These are phyloP conservation scores for Agrochola lychnidis DNA, from an alignment of 2,888 invertebrate genomes.

Conservation along the genomic window DNA sequence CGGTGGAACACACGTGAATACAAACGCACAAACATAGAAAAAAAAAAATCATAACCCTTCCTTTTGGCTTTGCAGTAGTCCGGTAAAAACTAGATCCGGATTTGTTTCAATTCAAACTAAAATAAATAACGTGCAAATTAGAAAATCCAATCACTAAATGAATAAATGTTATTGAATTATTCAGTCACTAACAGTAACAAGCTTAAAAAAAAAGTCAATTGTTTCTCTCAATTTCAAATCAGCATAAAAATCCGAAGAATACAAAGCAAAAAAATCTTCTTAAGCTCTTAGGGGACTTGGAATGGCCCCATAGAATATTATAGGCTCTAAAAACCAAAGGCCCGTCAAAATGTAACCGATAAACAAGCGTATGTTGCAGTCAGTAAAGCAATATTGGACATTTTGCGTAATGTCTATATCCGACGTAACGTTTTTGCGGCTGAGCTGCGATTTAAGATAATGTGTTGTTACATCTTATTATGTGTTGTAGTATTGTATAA, in stretches of 20 bases:
- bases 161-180: not conserved
- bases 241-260: slow-evolving; percentile 15
- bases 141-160: not conserved
- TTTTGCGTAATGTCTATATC: slow-evolving; percentile 51
- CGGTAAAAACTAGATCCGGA: too few relatives aligned
- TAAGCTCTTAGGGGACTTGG: slow-evolving; percentile 33
- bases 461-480: slow-evolving; percentile 25
- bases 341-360: slow-evolving; percentile 60
- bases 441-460: slow-evolving; percentile 8
- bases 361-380: slow-evolving; percentile 53
- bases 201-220: slow-evolving; percentile 3
- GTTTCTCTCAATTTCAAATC: slow-evolving; percentile 36
- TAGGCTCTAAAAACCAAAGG: slow-evolving; percentile 54
- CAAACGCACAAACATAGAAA: too few relatives aligned
- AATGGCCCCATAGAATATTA: slow-evolving; percentile 58
- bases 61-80: too few relatives aligned
- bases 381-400: slow-evolving; percentile 57
- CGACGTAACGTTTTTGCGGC: slow-evolving; percentile 35
- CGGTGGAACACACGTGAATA: too few relatives aligned
- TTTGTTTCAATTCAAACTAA: too few relatives aligned
- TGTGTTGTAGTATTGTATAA: slow-evolving; percentile 10
- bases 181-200: not conserved
- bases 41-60: too few relatives aligned
- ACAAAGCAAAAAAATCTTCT: slow-evolving; percentile 41
- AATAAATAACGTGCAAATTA: not conserved